Base-by-base conservation (phyloP, 35 echinoderm and acorn worm genomes). In the Chiridota heheva region DNA sequence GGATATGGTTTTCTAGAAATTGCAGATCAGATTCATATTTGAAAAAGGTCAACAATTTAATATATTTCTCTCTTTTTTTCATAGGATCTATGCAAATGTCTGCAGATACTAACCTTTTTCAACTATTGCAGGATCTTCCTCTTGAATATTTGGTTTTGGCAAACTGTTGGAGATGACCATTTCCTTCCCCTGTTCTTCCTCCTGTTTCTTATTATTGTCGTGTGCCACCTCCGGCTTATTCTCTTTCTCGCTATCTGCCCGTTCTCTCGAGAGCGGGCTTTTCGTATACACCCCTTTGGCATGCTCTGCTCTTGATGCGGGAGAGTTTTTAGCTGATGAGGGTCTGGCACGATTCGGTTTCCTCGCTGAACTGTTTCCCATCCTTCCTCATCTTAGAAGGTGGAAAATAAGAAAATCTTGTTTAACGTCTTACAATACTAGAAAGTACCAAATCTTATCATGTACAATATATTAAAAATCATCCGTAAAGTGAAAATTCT, bases 161-260 rank as follows among this genome's bases (percentile, higher is more conserved):
- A 74, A 56, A 28, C 44, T 49, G 26, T 44, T 51, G 31, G 56
- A 33, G 30, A 74, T 74, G 33, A 51, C 70, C 36, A 51, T 32
- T 16, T 8, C 20, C 56, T 34, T 49, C 18, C 44, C 44, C 20
- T 27, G 41, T 51, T 65, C 60, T 35, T 81, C 43, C 24, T 22
- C 67, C 26, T 63, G 40, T n/a, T 77, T 71, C 26, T 48, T 53
- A 47, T 89, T 68, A 40, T 80, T 82, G 33, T 77, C 87, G 16
- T 87, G 57, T 24, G 5, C 53, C 29, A 42, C 46, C 36, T 90
- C 78, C 28, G 93, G 93, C 48, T 80, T 76, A 60, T 96, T 96
- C 44, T 96, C 93, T 56, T 96, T 96, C 72, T 96, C 93, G 42
- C 93, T 96, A 40, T 96, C 93, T 5, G 87, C 75, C 57, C 93